Evolutionary conservation across 2,113 vertebrate species (phyloP).

Genomic region (Pachyramphus minor): DNA sequence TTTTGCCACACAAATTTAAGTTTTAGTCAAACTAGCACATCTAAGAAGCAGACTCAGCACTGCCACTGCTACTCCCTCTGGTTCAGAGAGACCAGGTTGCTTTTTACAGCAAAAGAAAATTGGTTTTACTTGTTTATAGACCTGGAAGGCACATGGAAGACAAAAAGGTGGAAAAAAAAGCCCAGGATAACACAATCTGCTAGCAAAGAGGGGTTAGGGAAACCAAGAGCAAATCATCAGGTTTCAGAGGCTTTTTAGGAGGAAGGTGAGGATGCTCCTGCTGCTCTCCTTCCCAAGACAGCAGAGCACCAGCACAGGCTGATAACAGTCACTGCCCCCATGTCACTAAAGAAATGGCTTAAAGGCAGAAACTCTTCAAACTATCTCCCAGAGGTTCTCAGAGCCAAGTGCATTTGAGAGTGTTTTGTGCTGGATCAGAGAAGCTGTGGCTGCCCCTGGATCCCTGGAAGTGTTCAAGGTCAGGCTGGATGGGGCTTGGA

Average conservation of each 20-base stretch:
- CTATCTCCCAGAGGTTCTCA: background rate
- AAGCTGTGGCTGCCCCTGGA: background rate
- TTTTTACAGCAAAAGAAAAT: background rate
- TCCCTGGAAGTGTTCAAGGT: background rate
- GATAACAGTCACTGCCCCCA: background rate
- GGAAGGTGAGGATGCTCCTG: background rate
- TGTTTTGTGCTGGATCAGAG: background rate
- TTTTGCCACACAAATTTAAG: background rate
- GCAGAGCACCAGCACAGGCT: accelerated
- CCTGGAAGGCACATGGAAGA: background rate
- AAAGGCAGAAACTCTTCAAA: background rate
- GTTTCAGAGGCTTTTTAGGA: too few relatives aligned
- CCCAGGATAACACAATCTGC: background rate
- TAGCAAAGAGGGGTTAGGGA: background rate
- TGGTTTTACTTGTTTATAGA: accelerated
- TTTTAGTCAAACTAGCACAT: background rate
- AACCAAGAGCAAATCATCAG: background rate
- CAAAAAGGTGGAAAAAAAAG: background rate
- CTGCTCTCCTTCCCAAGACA: background rate
- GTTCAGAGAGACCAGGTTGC: background rate
- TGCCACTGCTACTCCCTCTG: background rate
- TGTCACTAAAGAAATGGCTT: accelerated
- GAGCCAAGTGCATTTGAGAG: background rate
- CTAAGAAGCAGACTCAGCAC: background rate
- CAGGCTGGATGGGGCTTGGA: accelerated